A percentile compares a stretch with the other conserved stretches of the same genome.
These are phyloP conservation scores for Diogma glabrata DNA, from an alignment of 2,888 invertebrate genomes.

Conservation along the genomic window DNA sequence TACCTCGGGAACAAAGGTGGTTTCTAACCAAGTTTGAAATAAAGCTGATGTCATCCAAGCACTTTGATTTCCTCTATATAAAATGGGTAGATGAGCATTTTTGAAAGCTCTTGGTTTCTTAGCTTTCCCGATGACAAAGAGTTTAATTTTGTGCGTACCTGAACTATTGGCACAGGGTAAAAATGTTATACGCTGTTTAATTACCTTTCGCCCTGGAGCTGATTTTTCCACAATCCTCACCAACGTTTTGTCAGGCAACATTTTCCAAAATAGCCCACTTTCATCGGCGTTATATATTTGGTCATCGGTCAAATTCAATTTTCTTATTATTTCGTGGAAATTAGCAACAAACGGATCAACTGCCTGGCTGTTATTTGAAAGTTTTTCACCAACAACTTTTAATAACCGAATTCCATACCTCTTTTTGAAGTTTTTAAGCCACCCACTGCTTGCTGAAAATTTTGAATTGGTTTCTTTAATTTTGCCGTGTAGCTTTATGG, in stretches of 20 bases:
- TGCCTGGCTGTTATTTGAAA: neutral
- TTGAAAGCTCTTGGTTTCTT: slow-evolving; percentile 16
- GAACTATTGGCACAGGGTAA: slow-evolving; percentile 19
- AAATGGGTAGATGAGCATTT: slow-evolving; percentile 16
- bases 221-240: slow-evolving; percentile 8
- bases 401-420: neutral
- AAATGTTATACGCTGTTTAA: slow-evolving; percentile 18
- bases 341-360: slow-evolving; percentile 12
- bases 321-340: slow-evolving; percentile 8
- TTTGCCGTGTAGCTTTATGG: slow-evolving; percentile 14
- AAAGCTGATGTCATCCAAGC: slow-evolving; percentile 18
- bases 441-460: slow-evolving; percentile 5
- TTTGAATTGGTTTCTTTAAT: neutral
- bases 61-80: slow-evolving; percentile 13
- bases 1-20: slow-evolving; percentile 17
- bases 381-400: neutral
- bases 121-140: slow-evolving; percentile 19
- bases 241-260: slow-evolving; percentile 16
- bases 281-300: slow-evolving; percentile 19
- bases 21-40: slow-evolving; percentile 18
- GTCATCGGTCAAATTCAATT: slow-evolving; percentile 8
- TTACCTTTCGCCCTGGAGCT: slow-evolving; percentile 11
- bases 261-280: slow-evolving; percentile 18
- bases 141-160: slow-evolving; percentile 19
- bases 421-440: slow-evolving; percentile 14